Evolutionary conservation across 2,888 invertebrate genomes (phyloP).

Genomic region (Odontomyia ornata): DNA sequence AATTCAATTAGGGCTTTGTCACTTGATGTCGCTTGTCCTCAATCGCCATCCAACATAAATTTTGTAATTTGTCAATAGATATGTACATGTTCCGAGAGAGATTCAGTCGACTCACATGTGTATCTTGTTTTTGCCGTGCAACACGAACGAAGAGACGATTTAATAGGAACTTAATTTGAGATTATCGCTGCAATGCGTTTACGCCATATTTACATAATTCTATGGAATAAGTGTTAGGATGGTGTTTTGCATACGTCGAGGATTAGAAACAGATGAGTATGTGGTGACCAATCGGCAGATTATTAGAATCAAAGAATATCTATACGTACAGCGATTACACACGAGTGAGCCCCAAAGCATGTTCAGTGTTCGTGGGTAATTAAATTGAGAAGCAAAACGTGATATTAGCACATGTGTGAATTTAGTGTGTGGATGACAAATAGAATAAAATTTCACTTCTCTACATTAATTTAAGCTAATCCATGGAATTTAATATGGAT

Average conservation of each 20-base stretch:
- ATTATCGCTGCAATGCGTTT: neutral
- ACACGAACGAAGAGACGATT: too few species aligned
- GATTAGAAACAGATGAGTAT: too few species aligned
- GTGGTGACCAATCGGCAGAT: neutral
- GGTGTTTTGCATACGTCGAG: too few species aligned
- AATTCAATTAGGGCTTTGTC: constrained; percentile 31
- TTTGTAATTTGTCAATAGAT: constrained; percentile 1
- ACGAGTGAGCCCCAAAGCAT: neutral
- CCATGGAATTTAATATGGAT: neutral
- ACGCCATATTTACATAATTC: neutral
- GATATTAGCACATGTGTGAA: too few species aligned
- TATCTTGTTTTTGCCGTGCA: too few species aligned
- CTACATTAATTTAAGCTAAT: too few species aligned
- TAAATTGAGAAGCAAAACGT: too few species aligned
- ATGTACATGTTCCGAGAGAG: neutral
- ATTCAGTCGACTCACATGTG: too few species aligned
- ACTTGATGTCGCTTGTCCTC: constrained; percentile 11
- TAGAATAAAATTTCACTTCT: too few species aligned
- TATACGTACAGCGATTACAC: neutral
- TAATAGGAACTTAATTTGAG: neutral
- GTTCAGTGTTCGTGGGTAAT: too few species aligned
- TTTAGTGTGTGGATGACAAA: too few species aligned
- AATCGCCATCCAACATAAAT: constrained; percentile 8
- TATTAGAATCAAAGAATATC: neutral
- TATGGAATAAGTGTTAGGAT: neutral